Percentiles rank a stretch among this genome's conserved stretches.
Evolutionary conservation across 2,113 vertebrate genomes (phyloP).

Genomic region (Larimichthys polyactis): DNA sequence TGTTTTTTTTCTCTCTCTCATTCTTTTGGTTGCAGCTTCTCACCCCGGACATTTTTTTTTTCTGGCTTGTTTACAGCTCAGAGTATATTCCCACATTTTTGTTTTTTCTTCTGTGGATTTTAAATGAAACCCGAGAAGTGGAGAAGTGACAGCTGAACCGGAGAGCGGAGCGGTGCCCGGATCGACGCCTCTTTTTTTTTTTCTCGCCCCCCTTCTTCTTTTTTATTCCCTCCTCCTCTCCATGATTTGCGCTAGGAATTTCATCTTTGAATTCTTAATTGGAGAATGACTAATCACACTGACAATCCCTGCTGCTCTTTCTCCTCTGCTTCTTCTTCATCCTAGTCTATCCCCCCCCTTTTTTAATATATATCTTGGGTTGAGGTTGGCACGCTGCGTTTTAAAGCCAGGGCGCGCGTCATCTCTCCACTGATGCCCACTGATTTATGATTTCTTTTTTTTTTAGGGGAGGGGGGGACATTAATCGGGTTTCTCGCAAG

Average conservation of each 20-base stretch:
- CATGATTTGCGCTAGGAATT: slow-evolving; percentile 44
- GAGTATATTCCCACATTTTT: background rate
- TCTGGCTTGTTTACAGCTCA: background rate
- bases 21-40: too few relatives aligned
- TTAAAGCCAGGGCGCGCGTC: slow-evolving; percentile 52
- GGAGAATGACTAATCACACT: slow-evolving; percentile 17
- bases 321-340: background rate
- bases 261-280: slow-evolving; percentile 10
- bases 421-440: slow-evolving; percentile 34
- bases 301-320: background rate
- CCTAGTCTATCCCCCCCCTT: background rate
- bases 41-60: too few relatives aligned
- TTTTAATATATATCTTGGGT: background rate
- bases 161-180: slow-evolving; percentile 14
- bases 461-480: background rate
- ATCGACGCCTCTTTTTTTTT: slow-evolving; percentile 17
- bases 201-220: background rate
- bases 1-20: background rate
- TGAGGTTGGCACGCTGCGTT: background rate
- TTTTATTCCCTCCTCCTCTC: background rate
- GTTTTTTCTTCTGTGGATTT: background rate
- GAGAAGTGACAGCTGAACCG: slow-evolving; percentile 15
- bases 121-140: slow-evolving; percentile 27
- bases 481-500: slow-evolving; percentile 10
- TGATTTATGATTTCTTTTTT: slow-evolving; percentile 49